Evolutionary conservation across 2,113 vertebrate species (phyloP).

Genomic region (Megaceryle torquata): DNA sequence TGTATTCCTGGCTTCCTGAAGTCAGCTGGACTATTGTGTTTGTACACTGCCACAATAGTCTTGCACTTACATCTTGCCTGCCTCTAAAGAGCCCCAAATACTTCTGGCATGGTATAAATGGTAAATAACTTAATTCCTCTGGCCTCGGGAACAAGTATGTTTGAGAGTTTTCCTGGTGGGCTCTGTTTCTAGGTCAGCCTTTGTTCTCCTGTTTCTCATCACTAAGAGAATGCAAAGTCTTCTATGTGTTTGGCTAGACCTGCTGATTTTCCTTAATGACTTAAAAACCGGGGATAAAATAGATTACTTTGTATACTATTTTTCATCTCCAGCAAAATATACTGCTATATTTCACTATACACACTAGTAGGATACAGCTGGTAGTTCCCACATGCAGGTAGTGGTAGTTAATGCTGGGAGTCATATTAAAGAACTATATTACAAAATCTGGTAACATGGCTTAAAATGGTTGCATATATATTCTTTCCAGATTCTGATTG

Average conservation of each 20-base stretch:
- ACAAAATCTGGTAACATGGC: neutral
- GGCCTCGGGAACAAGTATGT: neutral
- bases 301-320: neutral
- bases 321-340: neutral
- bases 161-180: neutral
- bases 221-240: neutral
- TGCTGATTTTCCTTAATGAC: neutral
- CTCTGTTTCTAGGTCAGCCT: neutral
- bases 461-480: neutral
- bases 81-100: neutral
- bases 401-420: neutral
- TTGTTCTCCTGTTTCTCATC: neutral
- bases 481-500: constrained; percentile 83
- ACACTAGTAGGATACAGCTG: neutral
- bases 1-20: neutral
- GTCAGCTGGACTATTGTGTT: neutral
- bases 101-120: neutral
- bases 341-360: neutral
- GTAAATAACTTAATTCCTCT: neutral
- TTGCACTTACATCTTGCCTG: neutral
- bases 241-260: neutral
- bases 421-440: neutral
- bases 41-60: accelerated
- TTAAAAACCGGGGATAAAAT: neutral
- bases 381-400: neutral